Evolutionary conservation across 2,888 invertebrate species (phyloP), one percentile per base, ranked within the genome.

Genomic region (Zygaena filipendulae): DNA sequence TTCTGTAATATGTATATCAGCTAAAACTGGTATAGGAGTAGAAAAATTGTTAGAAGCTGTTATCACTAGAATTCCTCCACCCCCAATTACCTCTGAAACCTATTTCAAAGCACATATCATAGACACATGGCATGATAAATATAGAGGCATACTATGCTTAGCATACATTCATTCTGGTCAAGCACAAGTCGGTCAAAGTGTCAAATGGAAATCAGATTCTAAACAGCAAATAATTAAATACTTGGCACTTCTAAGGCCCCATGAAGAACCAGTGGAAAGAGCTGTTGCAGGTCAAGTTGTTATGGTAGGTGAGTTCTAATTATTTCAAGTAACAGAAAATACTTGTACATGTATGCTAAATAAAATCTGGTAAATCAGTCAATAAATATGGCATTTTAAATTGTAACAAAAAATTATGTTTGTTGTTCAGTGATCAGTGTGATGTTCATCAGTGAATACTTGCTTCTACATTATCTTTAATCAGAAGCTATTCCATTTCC

Each of bases 271-370:
- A 3, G 81, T 90, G 3, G 59, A 82, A 20, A 80, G 80, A 46
- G 79, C 93, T 84, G 68, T 82, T 21, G 94, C 96, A 25, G 98
- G 98, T 2, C 97, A 98, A 82, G 95, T 97, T 41, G 97, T 97
- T 4, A 88, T 93, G 56, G 69, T 98, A 34, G 87, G 79, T 77
- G 41, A 69, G 75, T 71, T 27, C 23, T 36, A 13, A 21, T 21
- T 14, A 21, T 18, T n/a, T n/a, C n/a, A n/a, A n/a, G n/a, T n/a
- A n/a, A n/a, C n/a, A n/a, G n/a, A n/a, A n/a, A n/a, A n/a, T n/a
- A n/a, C n/a, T n/a, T n/a, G n/a, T n/a, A n/a, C n/a, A n/a, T n/a
- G n/a, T n/a, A n/a, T n/a, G n/a, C n/a, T n/a, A n/a, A n/a, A n/a
- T 13, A 10, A 11, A 8, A 21, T n/a, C n/a, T n/a, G n/a, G n/a